A percentile compares a stretch with the other conserved stretches of the same genome.
Conservation (phyloP, 2,888 invertebrate species). For the Leptopilina myrica region DNA sequence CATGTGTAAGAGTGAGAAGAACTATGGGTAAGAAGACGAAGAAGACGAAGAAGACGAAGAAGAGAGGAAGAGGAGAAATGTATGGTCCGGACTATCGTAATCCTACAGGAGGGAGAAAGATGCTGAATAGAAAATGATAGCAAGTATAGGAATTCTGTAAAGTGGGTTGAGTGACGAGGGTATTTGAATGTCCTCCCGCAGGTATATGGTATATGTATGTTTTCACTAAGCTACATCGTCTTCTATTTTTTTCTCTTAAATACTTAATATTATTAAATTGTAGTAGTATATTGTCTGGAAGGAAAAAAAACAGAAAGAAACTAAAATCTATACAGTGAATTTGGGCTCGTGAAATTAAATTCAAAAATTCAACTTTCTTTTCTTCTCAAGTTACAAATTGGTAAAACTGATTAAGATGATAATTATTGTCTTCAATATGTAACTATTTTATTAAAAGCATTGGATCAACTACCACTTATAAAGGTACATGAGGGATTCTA, state of each 20-base stretch:
- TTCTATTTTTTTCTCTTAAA: slow-evolving; percentile 40
- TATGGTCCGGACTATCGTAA: slow-evolving; percentile 46
- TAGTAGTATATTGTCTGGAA: too few species aligned
- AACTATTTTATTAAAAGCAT: too few species aligned
- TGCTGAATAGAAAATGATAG: slow-evolving; percentile 46
- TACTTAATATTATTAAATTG: background rate
- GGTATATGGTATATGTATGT: slow-evolving; percentile 67
- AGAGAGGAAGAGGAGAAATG: slow-evolving; percentile 42
- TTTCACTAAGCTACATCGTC: slow-evolving; percentile 37
- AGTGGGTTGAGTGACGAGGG: slow-evolving; percentile 71
- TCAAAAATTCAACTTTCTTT: too few species aligned
- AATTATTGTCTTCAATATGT: too few species aligned
- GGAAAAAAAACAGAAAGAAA: too few species aligned
- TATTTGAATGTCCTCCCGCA: slow-evolving; percentile 75
- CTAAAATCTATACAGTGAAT: too few species aligned
- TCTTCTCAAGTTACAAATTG: too few species aligned
- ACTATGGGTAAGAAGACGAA: slow-evolving; percentile 27
- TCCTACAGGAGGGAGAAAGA: slow-evolving; percentile 42
- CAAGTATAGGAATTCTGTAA: slow-evolving; percentile 40
- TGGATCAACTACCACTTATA: too few species aligned
- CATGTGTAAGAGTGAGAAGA: slow-evolving; percentile 40
- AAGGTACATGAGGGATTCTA: too few species aligned
- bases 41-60: slow-evolving; percentile 38
- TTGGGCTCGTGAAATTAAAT: too few species aligned
- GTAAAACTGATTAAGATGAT: too few species aligned